These are phyloP conservation scores for Festucalex cinctus DNA, from an alignment of 2,113 vertebrate genomes.

Conservation along the genomic window DNA sequence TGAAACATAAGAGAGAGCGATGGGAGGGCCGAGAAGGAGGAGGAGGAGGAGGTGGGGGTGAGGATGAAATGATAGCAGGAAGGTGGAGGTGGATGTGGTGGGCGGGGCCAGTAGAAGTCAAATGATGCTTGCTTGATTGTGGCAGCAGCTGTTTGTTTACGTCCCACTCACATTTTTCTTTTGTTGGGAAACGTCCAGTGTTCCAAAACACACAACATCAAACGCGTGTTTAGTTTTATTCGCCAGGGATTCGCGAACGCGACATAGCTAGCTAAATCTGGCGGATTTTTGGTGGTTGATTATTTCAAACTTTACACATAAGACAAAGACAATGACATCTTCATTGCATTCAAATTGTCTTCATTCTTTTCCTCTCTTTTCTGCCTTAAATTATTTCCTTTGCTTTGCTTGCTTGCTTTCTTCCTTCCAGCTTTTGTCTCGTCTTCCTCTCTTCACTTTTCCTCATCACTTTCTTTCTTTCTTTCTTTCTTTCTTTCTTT, in stretches of 20 bases:
- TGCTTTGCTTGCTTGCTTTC: slow-evolving; percentile 9
- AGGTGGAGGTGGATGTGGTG: background rate
- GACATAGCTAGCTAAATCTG: too few species aligned
- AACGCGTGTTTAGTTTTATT: slow-evolving; percentile 66
- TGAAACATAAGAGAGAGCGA: slow-evolving; percentile 66
- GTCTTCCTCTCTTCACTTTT: background rate
- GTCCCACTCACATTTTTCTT: slow-evolving; percentile 58
- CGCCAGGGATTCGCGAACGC: slow-evolving; percentile 4
- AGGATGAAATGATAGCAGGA: slow-evolving; percentile 39
- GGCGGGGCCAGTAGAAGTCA: slow-evolving; percentile 20
- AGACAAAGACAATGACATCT: too few species aligned
- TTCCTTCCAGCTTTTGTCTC: background rate
- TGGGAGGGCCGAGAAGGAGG: slow-evolving; percentile 40
- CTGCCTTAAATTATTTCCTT: too few species aligned
- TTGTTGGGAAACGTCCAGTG: slow-evolving; percentile 81
- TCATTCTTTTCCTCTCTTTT: too few species aligned
- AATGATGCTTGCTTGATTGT: slow-evolving; percentile 54
- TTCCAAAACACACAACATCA: slow-evolving; percentile 76
- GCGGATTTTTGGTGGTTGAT: too few species aligned
- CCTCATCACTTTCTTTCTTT: too few species aligned
- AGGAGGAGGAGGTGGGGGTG: background rate
- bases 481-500: background rate
- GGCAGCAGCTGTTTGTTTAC: slow-evolving; percentile 68
- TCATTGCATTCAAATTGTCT: too few species aligned
- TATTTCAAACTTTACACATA: too few species aligned